Base-by-base conservation (phyloP, 2,888 invertebrate species). In the Tyria jacobaeae region DNA sequence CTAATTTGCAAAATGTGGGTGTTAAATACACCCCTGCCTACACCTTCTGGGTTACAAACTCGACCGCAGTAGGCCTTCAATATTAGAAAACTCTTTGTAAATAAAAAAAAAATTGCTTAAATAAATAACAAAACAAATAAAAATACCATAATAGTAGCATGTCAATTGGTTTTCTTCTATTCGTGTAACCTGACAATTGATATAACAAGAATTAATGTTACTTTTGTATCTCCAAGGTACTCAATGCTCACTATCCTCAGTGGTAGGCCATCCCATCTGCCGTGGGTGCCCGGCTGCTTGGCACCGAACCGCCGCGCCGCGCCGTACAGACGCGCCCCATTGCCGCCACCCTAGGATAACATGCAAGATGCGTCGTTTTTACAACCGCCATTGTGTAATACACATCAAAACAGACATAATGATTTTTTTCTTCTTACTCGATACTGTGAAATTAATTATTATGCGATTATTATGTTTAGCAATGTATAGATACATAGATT, bases 261-360 rank as follows among this genome's bases (percentile, higher is more conserved):
- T 54, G 58, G 51, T 62, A 54, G 58, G 62, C 62, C 53, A 57
- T 62, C 62, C 62, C 53, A 57, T 62, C 62, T 62, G 57, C 57
- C 53, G 53, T 34, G 57, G 57, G 61, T 37, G 63, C 63, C 63
- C 58, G 63, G 58, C 63, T 44, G 55, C 6, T 27, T 34, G 63
- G 63, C 56, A 65, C 57, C 57, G 31, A 1, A 3, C 24, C 39
- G 44, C 53, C 60, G 41, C 39, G 44, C 53, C 60, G 41, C 55
- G 59, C 54, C 58, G 51, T 15, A n/a, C 5, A 7, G 61, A 56
- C 61, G 61, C 73, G 72, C 48, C 59, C 61, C 60, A 55, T 62
- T 60, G 62, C 65, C 60, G 63, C 54, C 60, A 57, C 61, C 60
- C 60, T 56, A 41, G 47, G 41, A 39, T 31, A 60, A 48, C 64